Conservation (phyloP, 2,113 vertebrate species). For the Anser cygnoides region DNA sequence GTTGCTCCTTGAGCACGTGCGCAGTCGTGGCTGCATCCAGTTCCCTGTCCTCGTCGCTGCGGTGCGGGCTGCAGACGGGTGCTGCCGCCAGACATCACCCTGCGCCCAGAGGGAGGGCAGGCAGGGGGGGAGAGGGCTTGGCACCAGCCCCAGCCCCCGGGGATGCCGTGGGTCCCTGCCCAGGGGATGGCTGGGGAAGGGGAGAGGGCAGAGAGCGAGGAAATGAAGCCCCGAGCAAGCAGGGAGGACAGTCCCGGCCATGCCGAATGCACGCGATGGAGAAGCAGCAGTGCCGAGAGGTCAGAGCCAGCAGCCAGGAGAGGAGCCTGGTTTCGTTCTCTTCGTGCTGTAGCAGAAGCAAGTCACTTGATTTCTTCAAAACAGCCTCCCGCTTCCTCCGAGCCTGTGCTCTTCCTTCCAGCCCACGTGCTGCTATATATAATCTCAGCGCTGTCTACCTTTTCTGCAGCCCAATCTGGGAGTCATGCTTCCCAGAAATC, state of each 20-base stretch:
- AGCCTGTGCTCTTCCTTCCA: conserved; percentile 31
- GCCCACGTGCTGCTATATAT: conserved; percentile 49
- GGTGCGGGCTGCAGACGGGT: no score
- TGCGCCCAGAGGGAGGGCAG: no score
- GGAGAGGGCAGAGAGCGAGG: no score
- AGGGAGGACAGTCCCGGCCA: neutral
- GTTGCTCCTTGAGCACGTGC: no score
- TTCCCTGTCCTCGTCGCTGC: no score
- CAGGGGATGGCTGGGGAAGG: no score
- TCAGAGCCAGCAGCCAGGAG: neutral
- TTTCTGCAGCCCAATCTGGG: neutral
- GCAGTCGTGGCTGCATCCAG: no score
- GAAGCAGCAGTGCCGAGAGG: neutral
- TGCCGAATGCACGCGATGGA: neutral
- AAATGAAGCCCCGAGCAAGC: no score
- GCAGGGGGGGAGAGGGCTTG: no score
- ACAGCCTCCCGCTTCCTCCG: neutral
- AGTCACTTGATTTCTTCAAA: neutral
- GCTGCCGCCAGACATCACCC: no score
- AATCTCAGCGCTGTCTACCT: conserved; percentile 16
- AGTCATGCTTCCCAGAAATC: conserved; percentile 16
- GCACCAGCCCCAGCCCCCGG: no score
- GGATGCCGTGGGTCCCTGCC: no score
- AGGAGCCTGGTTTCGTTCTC: neutral
- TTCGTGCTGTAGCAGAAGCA: neutral